These are phyloP conservation scores for Enteromius argenteus DNA, from an alignment of 2,797 vertebrate species.

Conservation along the genomic window DNA sequence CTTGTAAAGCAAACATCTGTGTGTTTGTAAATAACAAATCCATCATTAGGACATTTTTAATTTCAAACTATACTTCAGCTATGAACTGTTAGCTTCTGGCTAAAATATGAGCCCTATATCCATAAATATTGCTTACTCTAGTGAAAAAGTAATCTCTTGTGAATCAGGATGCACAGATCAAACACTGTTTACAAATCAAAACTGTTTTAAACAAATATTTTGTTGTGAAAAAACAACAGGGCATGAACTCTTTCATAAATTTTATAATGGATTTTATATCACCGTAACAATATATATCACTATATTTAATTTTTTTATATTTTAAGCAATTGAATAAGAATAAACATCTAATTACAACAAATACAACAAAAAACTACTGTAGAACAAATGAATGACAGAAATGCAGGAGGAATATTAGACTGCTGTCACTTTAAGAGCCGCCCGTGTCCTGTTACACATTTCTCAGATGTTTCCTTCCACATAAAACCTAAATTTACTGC, in stretches of 20 bases:
- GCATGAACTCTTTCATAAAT: not conserved
- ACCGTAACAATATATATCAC: not conserved
- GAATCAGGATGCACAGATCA: too few species aligned
- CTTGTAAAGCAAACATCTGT: too few species aligned
- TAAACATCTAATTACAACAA: not conserved
- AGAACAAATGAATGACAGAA: not conserved
- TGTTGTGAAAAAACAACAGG: not conserved
- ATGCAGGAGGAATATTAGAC: not conserved
- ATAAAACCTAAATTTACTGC: not conserved
- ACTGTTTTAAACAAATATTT: not conserved
- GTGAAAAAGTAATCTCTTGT: too few species aligned
- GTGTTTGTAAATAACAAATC: too few species aligned
- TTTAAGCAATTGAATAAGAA: not conserved
- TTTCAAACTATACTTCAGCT: too few species aligned
- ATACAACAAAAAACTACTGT: not conserved
- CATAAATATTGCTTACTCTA: too few species aligned
- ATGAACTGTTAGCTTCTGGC: too few species aligned
- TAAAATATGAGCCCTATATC: too few species aligned
- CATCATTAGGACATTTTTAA: too few species aligned
- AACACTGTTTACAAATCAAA: not conserved
- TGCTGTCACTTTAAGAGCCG: not conserved
- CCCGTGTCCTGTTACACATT: not conserved
- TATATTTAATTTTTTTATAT: not conserved
- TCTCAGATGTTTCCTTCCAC: not conserved
- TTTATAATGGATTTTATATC: not conserved